Evolutionary conservation across 2,113 vertebrate genomes (phyloP).

Genomic region (Puffinus mauretanicus): DNA sequence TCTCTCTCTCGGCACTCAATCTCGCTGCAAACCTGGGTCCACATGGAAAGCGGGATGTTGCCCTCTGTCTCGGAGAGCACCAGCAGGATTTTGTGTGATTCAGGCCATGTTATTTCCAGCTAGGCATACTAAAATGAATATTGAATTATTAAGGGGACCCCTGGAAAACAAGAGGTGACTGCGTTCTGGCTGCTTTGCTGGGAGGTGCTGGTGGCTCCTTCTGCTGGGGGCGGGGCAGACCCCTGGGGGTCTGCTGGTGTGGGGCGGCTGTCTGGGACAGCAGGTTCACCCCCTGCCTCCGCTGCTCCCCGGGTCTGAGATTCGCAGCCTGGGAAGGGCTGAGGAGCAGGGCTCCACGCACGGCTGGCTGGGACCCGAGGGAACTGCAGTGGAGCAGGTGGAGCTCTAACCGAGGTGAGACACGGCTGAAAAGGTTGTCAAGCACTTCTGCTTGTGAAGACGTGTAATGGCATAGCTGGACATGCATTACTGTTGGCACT

Average conservation of each 20-base stretch:
- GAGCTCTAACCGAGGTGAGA: background rate
- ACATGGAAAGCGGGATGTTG: background rate
- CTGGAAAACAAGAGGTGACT: background rate
- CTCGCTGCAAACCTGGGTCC: background rate
- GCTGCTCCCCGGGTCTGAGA: background rate
- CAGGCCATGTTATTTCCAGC: accelerated
- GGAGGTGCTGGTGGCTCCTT: accelerated
- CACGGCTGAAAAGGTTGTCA: background rate
- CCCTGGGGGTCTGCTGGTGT: background rate
- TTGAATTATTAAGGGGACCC: background rate
- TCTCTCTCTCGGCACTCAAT: background rate
- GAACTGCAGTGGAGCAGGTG: accelerated
- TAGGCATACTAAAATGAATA: background rate
- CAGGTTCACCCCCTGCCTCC: background rate
- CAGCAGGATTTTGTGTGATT: background rate
- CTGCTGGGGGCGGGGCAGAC: background rate
- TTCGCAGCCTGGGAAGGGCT: background rate
- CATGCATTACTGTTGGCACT: accelerated
- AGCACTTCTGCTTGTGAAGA: background rate
- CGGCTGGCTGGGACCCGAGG: accelerated
- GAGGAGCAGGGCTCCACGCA: accelerated
- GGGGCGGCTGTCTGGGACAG: accelerated
- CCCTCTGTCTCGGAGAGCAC: background rate
- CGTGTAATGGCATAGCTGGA: background rate
- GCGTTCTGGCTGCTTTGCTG: background rate